A percentile compares a stretch with the other conserved stretches of the same genome.
Evolutionary conservation across 2,797 vertebrate genomes (phyloP).

Genomic region (Neosalanx taihuensis): DNA sequence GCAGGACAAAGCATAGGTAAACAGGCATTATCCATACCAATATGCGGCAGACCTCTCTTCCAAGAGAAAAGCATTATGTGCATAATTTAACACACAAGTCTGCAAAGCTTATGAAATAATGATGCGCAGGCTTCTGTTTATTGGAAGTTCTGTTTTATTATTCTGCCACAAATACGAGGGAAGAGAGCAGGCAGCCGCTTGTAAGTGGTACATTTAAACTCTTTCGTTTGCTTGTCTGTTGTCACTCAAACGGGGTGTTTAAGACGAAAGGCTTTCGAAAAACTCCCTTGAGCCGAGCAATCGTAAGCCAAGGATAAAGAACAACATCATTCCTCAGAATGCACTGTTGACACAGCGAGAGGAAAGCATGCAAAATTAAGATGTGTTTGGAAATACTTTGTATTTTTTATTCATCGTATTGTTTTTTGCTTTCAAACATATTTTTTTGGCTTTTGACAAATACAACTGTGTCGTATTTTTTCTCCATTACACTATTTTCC

Average conservation of each 20-base stretch:
- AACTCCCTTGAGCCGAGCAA: conserved; percentile 57
- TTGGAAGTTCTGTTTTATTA: conserved; percentile 61
- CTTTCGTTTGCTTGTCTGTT: conserved; percentile 67
- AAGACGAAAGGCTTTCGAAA: conserved; percentile 60
- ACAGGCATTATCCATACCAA: conserved; percentile 50
- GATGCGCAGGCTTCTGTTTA: conserved; percentile 63
- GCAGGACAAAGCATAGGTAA: conserved; percentile 34
- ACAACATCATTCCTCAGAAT: conserved; percentile 32
- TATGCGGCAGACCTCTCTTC: conserved; percentile 42
- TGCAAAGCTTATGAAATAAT: conserved; percentile 72
- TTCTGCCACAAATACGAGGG: conserved; percentile 60
- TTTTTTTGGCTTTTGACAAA: conserved; percentile 24
- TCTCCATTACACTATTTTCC: no score
- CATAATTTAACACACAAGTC: conserved; percentile 67
- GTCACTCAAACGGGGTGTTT: conserved; percentile 66
- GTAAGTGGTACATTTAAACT: conserved; percentile 70
- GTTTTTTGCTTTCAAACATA: conserved; percentile 34
- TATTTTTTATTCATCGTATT: conserved; percentile 39
- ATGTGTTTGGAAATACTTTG: conserved; percentile 32
- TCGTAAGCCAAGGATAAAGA: conserved; percentile 33
- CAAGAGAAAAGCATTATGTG: conserved; percentile 53
- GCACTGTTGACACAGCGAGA: conserved; percentile 47
- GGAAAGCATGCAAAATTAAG: conserved; percentile 46
- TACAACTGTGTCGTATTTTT: not conserved
- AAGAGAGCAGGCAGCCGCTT: conserved; percentile 46